A percentile compares a stretch with the other conserved stretches of the same genome.
These are phyloP conservation scores for Euplagia quadripunctaria DNA, from an alignment of 2,888 invertebrate species.

Conservation along the genomic window DNA sequence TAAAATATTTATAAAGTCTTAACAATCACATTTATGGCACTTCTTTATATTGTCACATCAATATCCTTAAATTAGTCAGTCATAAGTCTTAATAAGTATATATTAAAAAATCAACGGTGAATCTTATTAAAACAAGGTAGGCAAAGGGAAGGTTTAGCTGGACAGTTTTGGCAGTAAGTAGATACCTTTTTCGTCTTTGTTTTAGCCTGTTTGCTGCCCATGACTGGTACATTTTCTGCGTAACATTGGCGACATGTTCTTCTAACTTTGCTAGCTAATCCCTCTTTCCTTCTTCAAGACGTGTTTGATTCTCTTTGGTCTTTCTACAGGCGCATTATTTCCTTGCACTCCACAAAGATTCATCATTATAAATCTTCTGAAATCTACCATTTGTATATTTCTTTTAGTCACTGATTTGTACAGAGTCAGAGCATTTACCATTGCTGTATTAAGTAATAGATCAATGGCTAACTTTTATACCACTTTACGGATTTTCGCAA, in stretches of 20 bases:
- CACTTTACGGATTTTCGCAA: slow-evolving; percentile 42
- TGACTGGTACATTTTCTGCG: slow-evolving; percentile 28
- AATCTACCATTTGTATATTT: no score
- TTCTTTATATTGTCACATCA: slow-evolving; percentile 1
- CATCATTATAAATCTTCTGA: no score
- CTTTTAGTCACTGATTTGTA: no score
- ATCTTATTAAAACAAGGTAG: no score
- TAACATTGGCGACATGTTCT: slow-evolving; percentile 33
- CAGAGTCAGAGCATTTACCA: no score
- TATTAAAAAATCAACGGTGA: background rate
- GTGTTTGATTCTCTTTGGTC: no score
- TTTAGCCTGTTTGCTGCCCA: slow-evolving; percentile 35
- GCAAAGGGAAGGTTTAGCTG: no score
- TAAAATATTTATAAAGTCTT: slow-evolving; percentile 3
- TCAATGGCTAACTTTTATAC: no score
- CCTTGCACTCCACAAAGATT: no score
- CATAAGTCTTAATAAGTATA: background rate
- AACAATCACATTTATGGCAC: slow-evolving; percentile 3
- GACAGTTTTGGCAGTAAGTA: slow-evolving; percentile 10
- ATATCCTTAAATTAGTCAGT: background rate
- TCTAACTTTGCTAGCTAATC: slow-evolving; percentile 22
- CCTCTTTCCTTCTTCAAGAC: no score
- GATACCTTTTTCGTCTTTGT: slow-evolving; percentile 25
- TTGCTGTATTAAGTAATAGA: no score
- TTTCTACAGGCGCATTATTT: no score